Base-by-base conservation (phyloP, 1,140 invertebrate species). In the Pentalonia nigronervosa region DNA sequence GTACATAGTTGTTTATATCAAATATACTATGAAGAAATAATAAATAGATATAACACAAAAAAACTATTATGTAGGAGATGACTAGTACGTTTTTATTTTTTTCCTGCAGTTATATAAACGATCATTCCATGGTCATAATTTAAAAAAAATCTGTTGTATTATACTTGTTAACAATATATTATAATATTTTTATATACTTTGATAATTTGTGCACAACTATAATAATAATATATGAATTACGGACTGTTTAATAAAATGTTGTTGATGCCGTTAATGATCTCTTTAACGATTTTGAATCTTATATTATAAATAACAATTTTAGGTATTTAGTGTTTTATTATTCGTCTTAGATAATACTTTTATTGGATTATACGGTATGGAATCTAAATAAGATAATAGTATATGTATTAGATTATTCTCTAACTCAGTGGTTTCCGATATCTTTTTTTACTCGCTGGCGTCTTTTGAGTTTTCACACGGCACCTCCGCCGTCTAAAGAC, bases 51-150 rank as follows among this genome's bases (percentile, higher is more conserved):
- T 25, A 67, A 90, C 36, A 90, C 53, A 90, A 41, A 90, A 47
- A 90, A 90, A 90, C 56, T 67, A 60, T 90, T 67, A 67, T 90
- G 89, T 90, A 90, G 17, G 48, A 67, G 89, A 90, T 90, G 89
- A 90, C 89, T 90, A n/a, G 53, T 90, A 67, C 7, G 45, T 87
- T 84, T 41, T 83, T 83, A 20, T 36, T 83, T 21, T 81, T 41
- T 45, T 45, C 9, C 7, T 41, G 41, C 41, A 25, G 23, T 45
- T 84, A 84, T 45, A 87, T 87, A 87, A 87, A 76, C 3, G 20
- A 87, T 87, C 47, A 34, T 87, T 87, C 2, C 47, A 36, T 23
- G 23, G 36, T 45, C 23, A 87, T 48, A n/a, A 47, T 45, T 84
- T 17, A 47, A 86, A 83, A 67, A 67, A n/a, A 30, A 17, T 1